phyloP scores from a whole-genome alignment of 2,888 invertebrate species.

The Leucophora obtusa region DNA sequence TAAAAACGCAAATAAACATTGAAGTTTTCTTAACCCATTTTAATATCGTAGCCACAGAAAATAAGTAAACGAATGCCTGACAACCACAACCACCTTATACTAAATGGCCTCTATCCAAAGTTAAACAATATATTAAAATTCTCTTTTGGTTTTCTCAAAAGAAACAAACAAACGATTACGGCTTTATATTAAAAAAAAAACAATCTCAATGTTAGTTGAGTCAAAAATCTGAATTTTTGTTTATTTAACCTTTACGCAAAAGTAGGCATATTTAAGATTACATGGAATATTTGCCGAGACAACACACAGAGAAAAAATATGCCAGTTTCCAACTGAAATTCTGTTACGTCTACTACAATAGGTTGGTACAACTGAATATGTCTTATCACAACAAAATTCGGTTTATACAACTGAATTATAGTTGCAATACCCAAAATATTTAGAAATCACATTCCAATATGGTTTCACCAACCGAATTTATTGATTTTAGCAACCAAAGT shows the following conservation, averaged over 20 bases:
- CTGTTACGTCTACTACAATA: no score
- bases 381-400: no score
- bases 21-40: neutral
- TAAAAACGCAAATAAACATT: neutral
- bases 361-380: no score
- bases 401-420: no score
- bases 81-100: neutral
- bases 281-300: neutral
- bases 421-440: no score
- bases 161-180: neutral
- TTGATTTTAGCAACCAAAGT: no score
- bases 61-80: neutral
- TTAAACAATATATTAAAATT: constrained; percentile 2
- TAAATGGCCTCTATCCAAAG: neutral
- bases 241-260: constrained; percentile 42
- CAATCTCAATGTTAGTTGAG: constrained; percentile 14
- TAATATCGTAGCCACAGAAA: neutral
- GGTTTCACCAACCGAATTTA: no score
- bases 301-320: no score
- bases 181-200: neutral
- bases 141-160: neutral
- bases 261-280: constrained; percentile 25
- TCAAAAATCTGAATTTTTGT: constrained; percentile 5
- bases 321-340: no score
- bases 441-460: no score